Conservation (phyloP, 2,797 vertebrate species). For the Martes flavigula region DNA sequence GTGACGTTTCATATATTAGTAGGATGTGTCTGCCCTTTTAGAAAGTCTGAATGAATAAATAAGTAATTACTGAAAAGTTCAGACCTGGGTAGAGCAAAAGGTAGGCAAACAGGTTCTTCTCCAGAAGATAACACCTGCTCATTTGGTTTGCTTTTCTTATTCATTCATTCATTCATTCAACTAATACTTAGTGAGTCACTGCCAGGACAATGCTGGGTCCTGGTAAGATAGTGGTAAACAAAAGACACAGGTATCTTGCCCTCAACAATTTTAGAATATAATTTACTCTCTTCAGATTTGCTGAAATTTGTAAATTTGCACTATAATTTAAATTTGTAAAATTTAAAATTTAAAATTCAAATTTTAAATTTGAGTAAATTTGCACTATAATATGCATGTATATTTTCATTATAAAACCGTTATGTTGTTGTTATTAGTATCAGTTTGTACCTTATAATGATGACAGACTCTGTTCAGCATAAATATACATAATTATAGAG, state of each 20-base stretch:
- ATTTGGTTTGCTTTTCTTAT: not conserved
- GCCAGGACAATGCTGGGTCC: not conserved
- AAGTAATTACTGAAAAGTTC: not conserved
- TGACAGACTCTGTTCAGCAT: not conserved
- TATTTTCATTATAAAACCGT: conserved; percentile 27
- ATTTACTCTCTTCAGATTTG: not conserved
- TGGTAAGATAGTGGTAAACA: not conserved
- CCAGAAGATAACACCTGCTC: not conserved
- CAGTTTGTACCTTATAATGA: not conserved
- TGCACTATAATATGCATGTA: not conserved
- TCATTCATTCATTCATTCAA: not conserved
- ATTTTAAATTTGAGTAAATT: no score
- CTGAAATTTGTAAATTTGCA: no score
- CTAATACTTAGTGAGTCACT: not conserved
- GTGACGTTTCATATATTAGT: not conserved
- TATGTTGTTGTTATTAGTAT: not conserved
- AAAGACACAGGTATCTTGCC: not conserved
- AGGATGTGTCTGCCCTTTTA: not conserved
- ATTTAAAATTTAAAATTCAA: no score
- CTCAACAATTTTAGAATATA: not conserved
- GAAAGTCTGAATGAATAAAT: conserved; percentile 18
- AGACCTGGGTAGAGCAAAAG: not conserved
- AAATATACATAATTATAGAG: not conserved
- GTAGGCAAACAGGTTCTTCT: not conserved
- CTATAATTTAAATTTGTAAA: no score